Evolutionary conservation across 2,113 vertebrate genomes (phyloP).

Genomic region (Saccopteryx leptura): DNA sequence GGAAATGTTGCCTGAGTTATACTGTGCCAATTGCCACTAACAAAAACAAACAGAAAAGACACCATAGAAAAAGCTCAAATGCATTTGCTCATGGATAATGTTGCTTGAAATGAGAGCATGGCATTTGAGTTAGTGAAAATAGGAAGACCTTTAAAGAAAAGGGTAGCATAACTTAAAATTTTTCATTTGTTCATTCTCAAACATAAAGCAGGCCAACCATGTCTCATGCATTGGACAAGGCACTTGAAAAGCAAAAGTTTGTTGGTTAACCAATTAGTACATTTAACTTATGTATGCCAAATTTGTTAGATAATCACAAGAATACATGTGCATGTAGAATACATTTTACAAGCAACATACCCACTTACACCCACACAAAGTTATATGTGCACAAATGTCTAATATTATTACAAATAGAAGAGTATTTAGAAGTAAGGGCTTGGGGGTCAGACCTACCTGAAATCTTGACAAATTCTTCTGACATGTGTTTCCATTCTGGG

Average conservation of each 20-base stretch:
- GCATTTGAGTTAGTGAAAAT: neutral
- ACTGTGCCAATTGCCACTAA: neutral
- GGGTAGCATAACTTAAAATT: neutral
- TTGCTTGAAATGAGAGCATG: neutral
- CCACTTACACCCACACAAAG: neutral
- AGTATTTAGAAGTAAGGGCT: neutral
- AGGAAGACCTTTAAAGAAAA: neutral
- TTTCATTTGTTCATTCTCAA: neutral
- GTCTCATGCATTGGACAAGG: neutral
- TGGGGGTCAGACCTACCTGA: neutral
- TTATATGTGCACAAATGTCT: neutral
- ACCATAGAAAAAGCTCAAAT: neutral
- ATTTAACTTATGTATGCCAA: neutral
- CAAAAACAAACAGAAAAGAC: neutral
- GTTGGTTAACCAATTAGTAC: neutral
- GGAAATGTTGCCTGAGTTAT: neutral
- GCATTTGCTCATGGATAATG: neutral
- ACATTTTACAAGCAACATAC: neutral
- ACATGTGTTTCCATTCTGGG: neutral
- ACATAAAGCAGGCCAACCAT: neutral
- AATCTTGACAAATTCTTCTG: neutral
- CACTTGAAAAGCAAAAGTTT: neutral
- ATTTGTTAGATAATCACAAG: neutral
- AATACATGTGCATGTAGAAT: neutral
- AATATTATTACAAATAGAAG: neutral